Percentiles rank a stretch among this genome's conserved stretches.
Evolutionary conservation across 2,888 invertebrate species (phyloP).

Genomic region (Exephanes ischioxanthus): DNA sequence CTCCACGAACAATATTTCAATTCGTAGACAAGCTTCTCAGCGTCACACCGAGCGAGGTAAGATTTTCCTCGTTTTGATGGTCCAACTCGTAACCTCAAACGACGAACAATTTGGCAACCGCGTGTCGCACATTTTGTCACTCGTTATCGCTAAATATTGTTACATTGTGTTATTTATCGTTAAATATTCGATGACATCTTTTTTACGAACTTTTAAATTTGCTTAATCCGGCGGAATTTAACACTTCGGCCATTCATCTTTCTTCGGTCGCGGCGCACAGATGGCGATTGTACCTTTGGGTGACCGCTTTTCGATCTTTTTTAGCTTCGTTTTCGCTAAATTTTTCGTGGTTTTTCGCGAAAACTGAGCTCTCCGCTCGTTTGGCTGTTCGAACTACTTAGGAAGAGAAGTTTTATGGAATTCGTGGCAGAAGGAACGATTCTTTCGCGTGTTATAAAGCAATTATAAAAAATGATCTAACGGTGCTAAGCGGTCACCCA

Average conservation of each 20-base stretch:
- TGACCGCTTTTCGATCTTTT: slow-evolving; percentile 5
- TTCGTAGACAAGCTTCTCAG: background rate
- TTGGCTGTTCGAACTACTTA: background rate
- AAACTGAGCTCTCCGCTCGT: background rate
- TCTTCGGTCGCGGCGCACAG: too few species aligned
- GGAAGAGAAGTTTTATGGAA: background rate
- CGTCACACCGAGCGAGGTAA: background rate
- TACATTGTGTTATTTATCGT: too few species aligned
- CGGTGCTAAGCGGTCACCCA: slow-evolving; percentile 5
- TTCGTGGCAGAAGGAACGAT: background rate
- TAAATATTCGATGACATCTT: too few species aligned
- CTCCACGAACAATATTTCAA: slow-evolving; percentile 1
- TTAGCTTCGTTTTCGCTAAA: background rate
- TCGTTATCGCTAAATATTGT: too few species aligned
- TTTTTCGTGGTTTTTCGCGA: background rate
- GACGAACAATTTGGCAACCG: too few species aligned
- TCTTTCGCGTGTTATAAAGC: background rate
- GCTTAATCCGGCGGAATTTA: too few species aligned
- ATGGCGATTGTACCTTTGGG: background rate
- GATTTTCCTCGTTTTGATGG: background rate
- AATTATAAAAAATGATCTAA: background rate
- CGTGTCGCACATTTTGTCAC: too few species aligned
- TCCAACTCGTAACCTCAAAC: too few species aligned
- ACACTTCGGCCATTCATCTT: background rate
- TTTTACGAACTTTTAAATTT: too few species aligned